These are phyloP conservation scores for Coelopa pilipes DNA, from an alignment of 2,888 invertebrate genomes.

Conservation along the genomic window DNA sequence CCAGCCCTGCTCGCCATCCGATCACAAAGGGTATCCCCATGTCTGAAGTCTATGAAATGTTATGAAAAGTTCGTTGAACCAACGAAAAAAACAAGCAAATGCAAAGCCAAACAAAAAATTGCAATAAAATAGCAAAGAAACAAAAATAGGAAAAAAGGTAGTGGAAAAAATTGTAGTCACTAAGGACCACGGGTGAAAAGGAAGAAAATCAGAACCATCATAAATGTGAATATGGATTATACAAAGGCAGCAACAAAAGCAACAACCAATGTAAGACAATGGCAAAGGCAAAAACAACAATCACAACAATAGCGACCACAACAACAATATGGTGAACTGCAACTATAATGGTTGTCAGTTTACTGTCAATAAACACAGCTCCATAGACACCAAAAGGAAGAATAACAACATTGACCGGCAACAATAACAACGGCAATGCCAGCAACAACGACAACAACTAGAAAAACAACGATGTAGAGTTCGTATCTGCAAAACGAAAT, in stretches of 20 bases:
- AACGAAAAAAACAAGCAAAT: background rate
- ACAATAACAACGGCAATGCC: background rate
- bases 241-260: conserved; percentile 11
- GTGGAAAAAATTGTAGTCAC: background rate
- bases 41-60: too few relatives aligned
- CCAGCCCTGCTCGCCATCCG: too few relatives aligned
- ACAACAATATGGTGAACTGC: background rate
- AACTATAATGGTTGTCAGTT: conserved; percentile 22
- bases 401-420: too few relatives aligned
- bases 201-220: background rate
- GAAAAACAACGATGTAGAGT: background rate
- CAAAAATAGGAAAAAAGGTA: background rate
- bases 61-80: conserved; percentile 21
- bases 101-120: conserved; percentile 1
- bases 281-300: background rate
- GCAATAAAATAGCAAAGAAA: background rate
- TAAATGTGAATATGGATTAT: conserved; percentile 31
- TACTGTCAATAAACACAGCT: conserved; percentile 29
- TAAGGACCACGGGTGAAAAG: background rate
- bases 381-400: background rate
- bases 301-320: background rate
- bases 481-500: conserved; percentile 17
- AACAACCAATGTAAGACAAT: background rate
- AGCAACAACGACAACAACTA: background rate
- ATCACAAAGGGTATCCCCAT: too few relatives aligned